phyloP scores from a whole-genome alignment of 1,140 invertebrate species.

The Ericerus pela region DNA sequence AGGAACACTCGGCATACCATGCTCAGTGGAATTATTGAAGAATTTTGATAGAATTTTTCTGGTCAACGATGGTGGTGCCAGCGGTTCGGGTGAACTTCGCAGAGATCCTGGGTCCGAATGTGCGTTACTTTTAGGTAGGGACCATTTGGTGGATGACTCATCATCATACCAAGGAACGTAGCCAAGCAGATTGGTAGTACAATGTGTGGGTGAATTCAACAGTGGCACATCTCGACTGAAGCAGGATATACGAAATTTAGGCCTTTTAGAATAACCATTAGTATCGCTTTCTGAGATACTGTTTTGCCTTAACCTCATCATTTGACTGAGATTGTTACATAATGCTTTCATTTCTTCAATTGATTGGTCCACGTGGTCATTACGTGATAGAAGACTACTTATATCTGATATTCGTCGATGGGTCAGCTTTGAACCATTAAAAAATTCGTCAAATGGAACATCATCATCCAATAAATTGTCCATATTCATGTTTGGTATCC shows the following conservation, averaged over 20 bases:
- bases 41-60: not conserved
- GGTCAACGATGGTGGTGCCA: not conserved
- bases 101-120: slow-evolving; percentile 1
- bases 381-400: not conserved
- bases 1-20: not conserved
- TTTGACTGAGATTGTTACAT: not conserved
- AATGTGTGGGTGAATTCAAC: slow-evolving; percentile 18
- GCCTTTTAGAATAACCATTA: not conserved
- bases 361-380: not conserved
- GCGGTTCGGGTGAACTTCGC: not conserved
- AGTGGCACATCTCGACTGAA: slow-evolving; percentile 23
- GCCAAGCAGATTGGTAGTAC: not conserved
- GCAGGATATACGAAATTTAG: slow-evolving; percentile 23
- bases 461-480: too few species aligned
- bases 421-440: not conserved
- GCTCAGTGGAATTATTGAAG: not conserved
- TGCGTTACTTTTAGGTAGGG: not conserved
- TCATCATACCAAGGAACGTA: not conserved
- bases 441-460: too few species aligned
- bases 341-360: not conserved
- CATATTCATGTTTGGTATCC: too few species aligned
- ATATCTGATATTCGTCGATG: slow-evolving; percentile 2
- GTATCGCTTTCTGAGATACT: not conserved
- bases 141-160: not conserved
- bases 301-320: not conserved